Percentiles rank a stretch among this genome's conserved stretches.
Evolutionary conservation across 2,888 invertebrate species (phyloP).

Genomic region (Scaeva pyrastri): DNA sequence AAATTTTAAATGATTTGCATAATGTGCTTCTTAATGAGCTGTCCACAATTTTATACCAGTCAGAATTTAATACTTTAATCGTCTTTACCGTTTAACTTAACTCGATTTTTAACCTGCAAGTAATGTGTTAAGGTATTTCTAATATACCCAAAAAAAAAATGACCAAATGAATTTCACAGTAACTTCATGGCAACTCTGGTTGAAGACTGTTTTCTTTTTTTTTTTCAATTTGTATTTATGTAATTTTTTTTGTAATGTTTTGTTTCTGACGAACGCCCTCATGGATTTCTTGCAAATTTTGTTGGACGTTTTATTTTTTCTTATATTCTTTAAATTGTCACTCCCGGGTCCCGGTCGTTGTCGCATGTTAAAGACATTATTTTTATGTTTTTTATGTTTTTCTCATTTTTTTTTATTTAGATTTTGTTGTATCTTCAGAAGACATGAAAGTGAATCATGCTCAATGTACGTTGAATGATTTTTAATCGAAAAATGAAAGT

Average conservation of each 20-base stretch:
- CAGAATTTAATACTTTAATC: no score
- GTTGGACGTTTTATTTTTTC: not conserved
- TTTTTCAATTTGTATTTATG: conserved; percentile 7
- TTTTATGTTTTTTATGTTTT: conserved; percentile 4
- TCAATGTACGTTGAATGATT: conserved; percentile 13
- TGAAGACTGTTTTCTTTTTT: conserved; percentile 21
- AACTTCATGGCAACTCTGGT: not conserved
- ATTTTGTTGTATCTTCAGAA: not conserved
- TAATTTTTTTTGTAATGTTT: not conserved
- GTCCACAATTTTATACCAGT: no score
- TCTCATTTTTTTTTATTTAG: no score
- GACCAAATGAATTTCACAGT: not conserved
- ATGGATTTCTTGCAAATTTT: conserved; percentile 14
- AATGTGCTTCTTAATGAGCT: no score
- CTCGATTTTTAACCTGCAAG: no score
- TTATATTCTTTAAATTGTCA: conserved; percentile 26
- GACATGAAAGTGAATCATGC: conserved; percentile 48
- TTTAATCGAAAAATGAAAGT: conserved; percentile 66
- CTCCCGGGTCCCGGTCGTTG: conserved; percentile 8
- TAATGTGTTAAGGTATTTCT: no score
- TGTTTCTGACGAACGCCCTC: conserved; percentile 16
- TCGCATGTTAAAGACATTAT: conserved; percentile 39
- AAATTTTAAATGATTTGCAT: no score
- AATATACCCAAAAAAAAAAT: no score
- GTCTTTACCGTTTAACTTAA: no score